Evolutionary conservation across 2,113 vertebrate species (phyloP).

Genomic region (Scalopus aquaticus): DNA sequence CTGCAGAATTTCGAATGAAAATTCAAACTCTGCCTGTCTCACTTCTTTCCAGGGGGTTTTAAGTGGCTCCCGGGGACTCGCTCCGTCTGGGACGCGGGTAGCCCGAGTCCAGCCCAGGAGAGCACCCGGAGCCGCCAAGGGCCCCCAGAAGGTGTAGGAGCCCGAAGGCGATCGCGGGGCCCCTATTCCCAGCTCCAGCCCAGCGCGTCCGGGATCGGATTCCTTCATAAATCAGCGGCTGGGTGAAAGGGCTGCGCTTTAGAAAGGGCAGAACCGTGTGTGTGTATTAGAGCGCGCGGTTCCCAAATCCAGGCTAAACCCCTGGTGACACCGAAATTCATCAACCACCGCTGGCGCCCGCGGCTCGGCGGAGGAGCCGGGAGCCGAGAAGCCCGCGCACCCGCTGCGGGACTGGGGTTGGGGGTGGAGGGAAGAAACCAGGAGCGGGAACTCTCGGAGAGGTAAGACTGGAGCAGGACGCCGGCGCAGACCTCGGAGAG

Average conservation of each 20-base stretch:
- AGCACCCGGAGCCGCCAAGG: neutral
- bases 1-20: neutral
- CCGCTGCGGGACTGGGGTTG: neutral
- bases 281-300: slow-evolving; percentile 72
- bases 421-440: too few relatives aligned
- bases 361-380: neutral
- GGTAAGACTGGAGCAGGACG: neutral
- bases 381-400: neutral
- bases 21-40: neutral
- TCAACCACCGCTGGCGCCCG: slow-evolving; percentile 61
- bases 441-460: neutral
- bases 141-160: neutral
- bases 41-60: neutral
- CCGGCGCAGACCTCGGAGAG: neutral
- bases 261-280: slow-evolving; percentile 73
- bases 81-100: neutral
- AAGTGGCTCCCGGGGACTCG: neutral
- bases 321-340: slow-evolving; percentile 82
- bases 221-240: slow-evolving; percentile 79
- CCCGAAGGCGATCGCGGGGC: neutral
- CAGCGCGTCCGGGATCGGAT: slow-evolving; percentile 68
- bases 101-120: neutral
- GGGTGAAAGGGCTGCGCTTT: slow-evolving; percentile 79
- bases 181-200: slow-evolving; percentile 50
- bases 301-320: slow-evolving; percentile 81